Percentiles rank a stretch among this genome's conserved stretches.
Evolutionary conservation across 2,797 vertebrate genomes (phyloP).

Genomic region (Lemur catta): DNA sequence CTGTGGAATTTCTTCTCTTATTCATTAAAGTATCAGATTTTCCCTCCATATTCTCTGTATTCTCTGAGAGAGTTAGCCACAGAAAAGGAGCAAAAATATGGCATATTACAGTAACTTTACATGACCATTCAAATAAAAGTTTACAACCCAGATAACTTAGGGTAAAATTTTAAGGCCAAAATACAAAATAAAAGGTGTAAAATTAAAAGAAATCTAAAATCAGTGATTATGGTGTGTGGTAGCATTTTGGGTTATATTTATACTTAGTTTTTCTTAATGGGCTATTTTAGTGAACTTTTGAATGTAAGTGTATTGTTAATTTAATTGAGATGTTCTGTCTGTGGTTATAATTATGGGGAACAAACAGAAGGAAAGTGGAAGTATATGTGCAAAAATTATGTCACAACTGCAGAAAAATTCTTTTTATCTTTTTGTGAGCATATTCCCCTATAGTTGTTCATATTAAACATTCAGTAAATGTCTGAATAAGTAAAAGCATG

Average conservation of each 20-base stretch:
- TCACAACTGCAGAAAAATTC: background rate
- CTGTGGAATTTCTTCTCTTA: conserved; percentile 27
- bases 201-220: background rate
- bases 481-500: background rate
- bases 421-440: background rate
- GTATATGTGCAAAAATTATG: background rate
- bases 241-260: background rate
- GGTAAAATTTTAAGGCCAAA: background rate
- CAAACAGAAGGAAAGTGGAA: background rate
- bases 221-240: background rate
- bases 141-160: background rate
- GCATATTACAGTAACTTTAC: background rate
- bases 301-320: background rate
- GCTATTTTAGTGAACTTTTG: background rate
- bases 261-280: background rate
- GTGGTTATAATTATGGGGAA: background rate
- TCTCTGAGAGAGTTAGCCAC: background rate
- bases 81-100: background rate
- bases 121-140: background rate
- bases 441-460: background rate
- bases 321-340: background rate
- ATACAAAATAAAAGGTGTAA: background rate
- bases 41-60: background rate
- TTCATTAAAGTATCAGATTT: conserved; percentile 8
- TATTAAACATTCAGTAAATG: background rate